Evolutionary conservation across 2,888 invertebrate species (phyloP).

Genomic region (Leptura quadrifasciata): DNA sequence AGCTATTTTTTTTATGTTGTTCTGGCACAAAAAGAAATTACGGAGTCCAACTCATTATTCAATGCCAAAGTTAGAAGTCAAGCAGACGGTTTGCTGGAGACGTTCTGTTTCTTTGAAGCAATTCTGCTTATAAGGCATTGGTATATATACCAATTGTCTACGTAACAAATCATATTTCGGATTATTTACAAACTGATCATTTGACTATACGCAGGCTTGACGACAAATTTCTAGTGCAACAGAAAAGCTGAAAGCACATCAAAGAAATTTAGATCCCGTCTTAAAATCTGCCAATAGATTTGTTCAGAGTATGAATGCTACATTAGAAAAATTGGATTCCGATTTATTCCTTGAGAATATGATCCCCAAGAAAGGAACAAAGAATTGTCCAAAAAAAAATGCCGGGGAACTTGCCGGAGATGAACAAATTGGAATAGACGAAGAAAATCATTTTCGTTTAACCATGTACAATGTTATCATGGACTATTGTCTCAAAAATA

Average conservation of each 20-base stretch:
- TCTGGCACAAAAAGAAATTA: too few species aligned
- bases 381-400: background rate
- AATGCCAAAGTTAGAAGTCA: background rate
- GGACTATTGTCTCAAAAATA: too few species aligned
- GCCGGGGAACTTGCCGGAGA: background rate
- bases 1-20: too few species aligned
- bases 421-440: too few species aligned
- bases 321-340: too few species aligned
- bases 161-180: too few species aligned
- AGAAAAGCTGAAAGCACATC: background rate
- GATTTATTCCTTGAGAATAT: background rate
- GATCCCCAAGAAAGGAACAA: background rate
- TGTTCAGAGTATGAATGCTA: background rate
- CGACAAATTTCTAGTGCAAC: background rate
- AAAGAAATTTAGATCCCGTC: background rate
- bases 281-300: conserved; percentile 7
- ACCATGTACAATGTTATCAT: conserved; percentile 3
- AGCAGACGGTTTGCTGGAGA: background rate
- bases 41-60: too few species aligned
- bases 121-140: too few species aligned
- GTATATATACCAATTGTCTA: too few species aligned
- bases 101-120: background rate
- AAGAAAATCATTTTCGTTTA: background rate
- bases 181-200: too few species aligned
- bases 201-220: too few species aligned